Base-by-base conservation (phyloP, 2,113 vertebrate species). In the Sigmodon hispidus region DNA sequence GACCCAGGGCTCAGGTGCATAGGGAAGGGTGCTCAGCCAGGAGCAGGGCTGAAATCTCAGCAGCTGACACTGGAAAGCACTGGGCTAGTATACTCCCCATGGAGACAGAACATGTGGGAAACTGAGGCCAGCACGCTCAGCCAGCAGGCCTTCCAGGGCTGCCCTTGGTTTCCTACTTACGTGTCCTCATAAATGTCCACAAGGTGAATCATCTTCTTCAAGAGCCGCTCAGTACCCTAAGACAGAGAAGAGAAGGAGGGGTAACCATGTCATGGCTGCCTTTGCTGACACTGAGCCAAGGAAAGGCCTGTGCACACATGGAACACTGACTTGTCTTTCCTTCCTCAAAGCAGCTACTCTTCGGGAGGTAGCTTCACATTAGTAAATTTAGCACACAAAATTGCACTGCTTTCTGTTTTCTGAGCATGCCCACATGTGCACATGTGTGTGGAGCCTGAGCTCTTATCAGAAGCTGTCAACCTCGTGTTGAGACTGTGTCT, bases 131-230 rank as follows among this genome's bases (percentile, higher is more conserved):
- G 5, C 0, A 2, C 4, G 61, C 52, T 10, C 55, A 6, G 5
- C 8, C 34, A 45, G 43, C 45, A 61, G 4, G 21, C 55, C 1
- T 2, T 29, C 86, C 29, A 21, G 61, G n/a, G 3, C 13, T 0
- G 0, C 31, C 0, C 1, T 12, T 5, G 0, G 22, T 70, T 24
- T 21, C 59, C 50, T 73, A 80, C 90, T 98, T 86, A 98, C 98
- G 36, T 96, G 89, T 61, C 31, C 57, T 75, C 31, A 9, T 85
- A 75, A 4, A 72, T 86, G 7, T 94, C 91, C 94, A 98, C 40
- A 3, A 93, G 48, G 12, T 16, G 0, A 65, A 98, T 50, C 73
- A 98, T 40, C 3, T n/a, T 81, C 21, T 55, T 17, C 0, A 99
- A 79, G 34, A 97, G 10, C 0, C 6, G 7, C 73, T 96, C 0